These are phyloP conservation scores for Therioaphis trifolii DNA, from an alignment of 2,888 invertebrate genomes.

Conservation along the genomic window DNA sequence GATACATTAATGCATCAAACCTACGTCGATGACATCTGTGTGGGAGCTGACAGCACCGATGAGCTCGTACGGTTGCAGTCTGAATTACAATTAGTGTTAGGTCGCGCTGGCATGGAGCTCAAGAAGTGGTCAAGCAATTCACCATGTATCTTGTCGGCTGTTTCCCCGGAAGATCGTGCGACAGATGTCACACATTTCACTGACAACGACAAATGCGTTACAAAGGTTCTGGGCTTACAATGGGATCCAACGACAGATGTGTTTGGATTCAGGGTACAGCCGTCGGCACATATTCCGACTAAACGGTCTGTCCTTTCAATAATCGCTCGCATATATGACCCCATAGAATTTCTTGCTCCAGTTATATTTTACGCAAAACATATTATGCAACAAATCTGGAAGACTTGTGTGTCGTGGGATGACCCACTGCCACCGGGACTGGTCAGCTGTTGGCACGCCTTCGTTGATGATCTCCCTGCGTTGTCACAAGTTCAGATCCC, in stretches of 20 bases:
- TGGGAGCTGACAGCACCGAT: no score
- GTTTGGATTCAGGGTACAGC: background rate
- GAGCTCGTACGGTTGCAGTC: background rate
- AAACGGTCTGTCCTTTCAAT: background rate
- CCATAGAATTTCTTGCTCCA: background rate
- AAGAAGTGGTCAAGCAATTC: constrained; percentile 25
- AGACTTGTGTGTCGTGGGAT: background rate
- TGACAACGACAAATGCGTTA: background rate
- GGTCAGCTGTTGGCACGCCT: background rate
- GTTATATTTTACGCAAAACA: constrained; percentile 1
- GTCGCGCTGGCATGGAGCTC: background rate
- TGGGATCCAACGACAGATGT: background rate
- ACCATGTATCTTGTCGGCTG: background rate
- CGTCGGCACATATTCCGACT: background rate
- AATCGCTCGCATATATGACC: background rate
- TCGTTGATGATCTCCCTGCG: background rate
- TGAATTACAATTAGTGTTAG: background rate
- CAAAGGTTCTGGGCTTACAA: background rate
- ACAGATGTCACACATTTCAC: background rate
- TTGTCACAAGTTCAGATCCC: background rate
- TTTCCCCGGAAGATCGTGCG: background rate
- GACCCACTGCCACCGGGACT: background rate
- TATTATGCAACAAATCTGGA: background rate
- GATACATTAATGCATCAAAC: background rate
- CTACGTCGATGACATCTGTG: no score